Evolutionary conservation across 2,113 vertebrate genomes (phyloP).

Genomic region (Mystacornis crossleyi): DNA sequence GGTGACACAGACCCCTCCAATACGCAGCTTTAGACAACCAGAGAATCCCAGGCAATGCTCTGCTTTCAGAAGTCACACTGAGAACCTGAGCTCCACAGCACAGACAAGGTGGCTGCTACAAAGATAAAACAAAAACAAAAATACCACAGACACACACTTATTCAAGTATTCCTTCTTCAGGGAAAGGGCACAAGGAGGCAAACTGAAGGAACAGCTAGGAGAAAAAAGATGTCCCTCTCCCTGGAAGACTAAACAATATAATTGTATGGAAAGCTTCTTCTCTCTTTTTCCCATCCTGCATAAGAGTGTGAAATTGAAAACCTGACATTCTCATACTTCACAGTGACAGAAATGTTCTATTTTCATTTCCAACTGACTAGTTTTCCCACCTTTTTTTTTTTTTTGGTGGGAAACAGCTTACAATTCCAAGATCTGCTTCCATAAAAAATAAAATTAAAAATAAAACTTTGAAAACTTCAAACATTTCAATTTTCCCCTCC

Average conservation of each 20-base stretch:
- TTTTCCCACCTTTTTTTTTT: neutral
- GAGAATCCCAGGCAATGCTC: neutral
- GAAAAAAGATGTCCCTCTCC: neutral
- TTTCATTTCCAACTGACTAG: neutral
- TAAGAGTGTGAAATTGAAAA: neutral
- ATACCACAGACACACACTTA: neutral
- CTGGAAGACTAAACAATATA: neutral
- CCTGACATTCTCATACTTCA: neutral
- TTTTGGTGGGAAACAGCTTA: neutral
- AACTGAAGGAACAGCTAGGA: neutral
- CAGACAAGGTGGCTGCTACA: neutral
- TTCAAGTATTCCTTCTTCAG: neutral
- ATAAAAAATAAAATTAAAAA: neutral
- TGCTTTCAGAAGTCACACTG: neutral
- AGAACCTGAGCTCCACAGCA: neutral
- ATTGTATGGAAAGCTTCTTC: neutral
- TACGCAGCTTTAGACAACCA: rapidly evolving
- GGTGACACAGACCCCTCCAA: neutral
- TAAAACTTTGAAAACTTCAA: neutral
- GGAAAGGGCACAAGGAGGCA: neutral
- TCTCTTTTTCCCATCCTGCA: neutral
- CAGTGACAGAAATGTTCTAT: neutral
- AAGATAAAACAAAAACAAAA: neutral
- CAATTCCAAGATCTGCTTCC: neutral
- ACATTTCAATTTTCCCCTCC: neutral